A percentile compares a stretch with the other conserved stretches of the same genome.
Conservation (phyloP, 2,797 vertebrate species). For the Melanotaenia maccullochi region DNA sequence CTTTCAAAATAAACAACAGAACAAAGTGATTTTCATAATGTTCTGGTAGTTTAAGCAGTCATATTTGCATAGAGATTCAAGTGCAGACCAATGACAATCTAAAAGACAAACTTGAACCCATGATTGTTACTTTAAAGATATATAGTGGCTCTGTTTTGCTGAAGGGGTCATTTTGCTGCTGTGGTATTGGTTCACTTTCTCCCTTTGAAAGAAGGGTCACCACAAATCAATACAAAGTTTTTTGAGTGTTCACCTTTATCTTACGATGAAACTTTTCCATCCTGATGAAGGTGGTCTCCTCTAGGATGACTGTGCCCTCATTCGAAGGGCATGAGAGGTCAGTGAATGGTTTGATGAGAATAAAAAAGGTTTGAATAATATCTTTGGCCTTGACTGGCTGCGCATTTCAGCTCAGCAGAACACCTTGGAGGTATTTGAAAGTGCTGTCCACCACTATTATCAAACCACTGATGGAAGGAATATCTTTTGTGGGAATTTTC, state of each 20-base stretch:
- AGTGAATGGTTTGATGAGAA: not conserved
- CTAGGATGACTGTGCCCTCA: not conserved
- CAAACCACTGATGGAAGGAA: not conserved
- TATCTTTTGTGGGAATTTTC: not conserved
- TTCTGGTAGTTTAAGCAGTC: not conserved
- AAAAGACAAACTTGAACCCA: not conserved
- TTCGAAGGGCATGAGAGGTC: not conserved
- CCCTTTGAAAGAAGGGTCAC: not conserved
- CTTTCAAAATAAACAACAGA: not conserved
- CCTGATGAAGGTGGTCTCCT: not conserved
- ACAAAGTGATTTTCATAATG: not conserved
- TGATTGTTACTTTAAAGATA: not conserved
- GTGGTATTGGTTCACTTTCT: not conserved
- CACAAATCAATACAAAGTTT: conserved; percentile 12
- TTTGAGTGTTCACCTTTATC: not conserved
- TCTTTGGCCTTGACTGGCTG: not conserved
- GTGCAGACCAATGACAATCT: not conserved
- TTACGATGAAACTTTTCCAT: not conserved
- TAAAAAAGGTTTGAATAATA: conserved; percentile 3
- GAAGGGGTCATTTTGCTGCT: conserved; percentile 6
- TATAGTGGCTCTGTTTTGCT: not conserved
- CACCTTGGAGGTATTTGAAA: not conserved
- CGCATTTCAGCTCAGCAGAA: not conserved
- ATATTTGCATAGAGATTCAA: not conserved
- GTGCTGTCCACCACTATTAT: not conserved